phyloP scores from a whole-genome alignment of 37 sponge, comb jelly and placozoan species.

The Oscarella lobularis region DNA sequence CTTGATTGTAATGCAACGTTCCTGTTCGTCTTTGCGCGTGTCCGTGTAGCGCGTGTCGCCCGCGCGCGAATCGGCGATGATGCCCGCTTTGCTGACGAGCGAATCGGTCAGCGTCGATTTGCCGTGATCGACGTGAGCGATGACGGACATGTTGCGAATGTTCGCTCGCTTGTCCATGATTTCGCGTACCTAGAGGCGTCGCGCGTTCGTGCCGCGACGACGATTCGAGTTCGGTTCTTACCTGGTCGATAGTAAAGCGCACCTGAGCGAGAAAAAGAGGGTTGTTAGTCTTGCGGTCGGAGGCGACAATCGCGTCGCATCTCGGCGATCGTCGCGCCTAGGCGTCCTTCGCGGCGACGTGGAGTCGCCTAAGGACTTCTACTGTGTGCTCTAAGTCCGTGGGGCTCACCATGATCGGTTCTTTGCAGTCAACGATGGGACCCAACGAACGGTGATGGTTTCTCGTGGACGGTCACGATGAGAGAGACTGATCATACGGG shows the following conservation, averaged over 20 bases:
- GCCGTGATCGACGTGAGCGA: conserved; percentile 99
- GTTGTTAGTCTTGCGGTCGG: too few species aligned
- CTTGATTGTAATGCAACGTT: conserved; percentile 99
- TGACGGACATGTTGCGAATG: conserved; percentile 99
- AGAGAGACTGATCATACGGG: too few species aligned
- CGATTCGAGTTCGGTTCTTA: conserved; percentile 9
- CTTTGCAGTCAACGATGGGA: too few species aligned
- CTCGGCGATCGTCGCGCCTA: too few species aligned
- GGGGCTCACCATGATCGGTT: too few species aligned
- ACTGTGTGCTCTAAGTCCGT: too few species aligned
- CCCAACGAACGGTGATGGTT: too few species aligned
- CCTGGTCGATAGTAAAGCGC: conserved; percentile 92
- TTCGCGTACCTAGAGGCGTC: conserved; percentile 83
- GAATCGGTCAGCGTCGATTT: conserved; percentile 98
- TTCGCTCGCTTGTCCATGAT: conserved; percentile 98
- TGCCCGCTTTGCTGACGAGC: conserved; percentile 95
- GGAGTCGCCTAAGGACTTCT: too few species aligned
- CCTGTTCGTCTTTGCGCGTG: conserved; percentile 98
- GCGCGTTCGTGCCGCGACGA: conserved; percentile 1
- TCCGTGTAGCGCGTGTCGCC: conserved; percentile 95
- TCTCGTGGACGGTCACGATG: too few species aligned
- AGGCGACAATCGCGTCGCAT: neutral
- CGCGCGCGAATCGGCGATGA: conserved; percentile 84
- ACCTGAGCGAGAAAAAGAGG: conserved; percentile 20
- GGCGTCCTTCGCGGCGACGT: too few species aligned